These are phyloP conservation scores for Tapirus indicus DNA, from an alignment of 2,797 vertebrate species.

Conservation along the genomic window DNA sequence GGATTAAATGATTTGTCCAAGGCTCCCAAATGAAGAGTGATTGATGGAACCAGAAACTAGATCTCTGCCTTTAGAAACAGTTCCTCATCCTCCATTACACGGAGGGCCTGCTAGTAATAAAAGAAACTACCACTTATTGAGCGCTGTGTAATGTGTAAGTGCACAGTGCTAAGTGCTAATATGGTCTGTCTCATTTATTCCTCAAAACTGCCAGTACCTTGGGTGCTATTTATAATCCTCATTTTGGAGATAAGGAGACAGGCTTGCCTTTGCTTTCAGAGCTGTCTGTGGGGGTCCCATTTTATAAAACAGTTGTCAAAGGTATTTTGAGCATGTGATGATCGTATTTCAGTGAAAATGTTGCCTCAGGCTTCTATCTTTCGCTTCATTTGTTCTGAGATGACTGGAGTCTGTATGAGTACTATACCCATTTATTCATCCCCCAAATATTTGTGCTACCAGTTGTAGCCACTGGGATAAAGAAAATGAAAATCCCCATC, in stretches of 20 bases:
- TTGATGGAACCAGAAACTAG: not conserved
- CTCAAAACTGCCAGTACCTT: not conserved
- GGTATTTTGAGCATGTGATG: not conserved
- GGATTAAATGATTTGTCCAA: not conserved
- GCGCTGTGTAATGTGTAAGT: not conserved
- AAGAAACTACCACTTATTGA: not conserved
- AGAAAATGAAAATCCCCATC: not conserved
- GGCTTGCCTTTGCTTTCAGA: not conserved
- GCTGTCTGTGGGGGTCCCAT: not conserved
- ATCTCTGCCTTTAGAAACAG: not conserved
- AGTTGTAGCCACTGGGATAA: not conserved
- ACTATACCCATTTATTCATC: not conserved
- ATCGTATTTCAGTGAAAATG: not conserved
- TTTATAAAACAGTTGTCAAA: not conserved
- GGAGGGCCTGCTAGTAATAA: not conserved
- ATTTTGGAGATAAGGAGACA: not conserved
- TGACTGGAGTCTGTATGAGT: not conserved
- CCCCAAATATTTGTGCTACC: not conserved
- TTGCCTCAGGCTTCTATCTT: not conserved
- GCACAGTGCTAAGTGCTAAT: accelerated
- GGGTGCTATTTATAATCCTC: not conserved
- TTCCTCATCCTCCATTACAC: not conserved
- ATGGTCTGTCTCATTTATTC: not conserved
- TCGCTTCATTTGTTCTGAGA: not conserved
- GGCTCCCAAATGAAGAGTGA: not conserved